Percentiles rank a stretch among this genome's conserved stretches.
Conservation (phyloP, 2,888 invertebrate species). For the Calliopum simillimum region DNA sequence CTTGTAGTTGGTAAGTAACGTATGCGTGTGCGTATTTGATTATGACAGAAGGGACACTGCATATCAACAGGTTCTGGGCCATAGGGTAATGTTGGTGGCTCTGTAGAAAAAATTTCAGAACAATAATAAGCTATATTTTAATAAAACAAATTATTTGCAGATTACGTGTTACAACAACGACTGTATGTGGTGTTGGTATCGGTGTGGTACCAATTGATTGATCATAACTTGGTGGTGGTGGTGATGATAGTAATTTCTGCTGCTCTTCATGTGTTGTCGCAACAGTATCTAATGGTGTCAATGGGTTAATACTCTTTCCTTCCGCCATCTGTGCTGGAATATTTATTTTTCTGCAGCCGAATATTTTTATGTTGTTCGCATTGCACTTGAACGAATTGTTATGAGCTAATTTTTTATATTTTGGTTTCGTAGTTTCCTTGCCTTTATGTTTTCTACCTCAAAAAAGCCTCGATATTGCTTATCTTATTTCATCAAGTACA, state of each 20-base stretch:
- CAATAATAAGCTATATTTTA: background rate
- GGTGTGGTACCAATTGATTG: slow-evolving; percentile 50
- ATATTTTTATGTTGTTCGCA: background rate
- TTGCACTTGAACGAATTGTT: background rate
- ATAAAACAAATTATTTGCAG: background rate
- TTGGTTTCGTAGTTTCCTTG: background rate
- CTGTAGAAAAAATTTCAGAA: slow-evolving; percentile 23
- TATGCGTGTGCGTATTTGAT: slow-evolving; percentile 67
- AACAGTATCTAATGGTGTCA: slow-evolving; percentile 47
- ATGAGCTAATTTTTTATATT: slow-evolving; percentile 12
- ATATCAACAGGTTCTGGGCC: slow-evolving; percentile 67
- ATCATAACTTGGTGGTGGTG: slow-evolving; percentile 53
- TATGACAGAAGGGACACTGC: slow-evolving; percentile 69
- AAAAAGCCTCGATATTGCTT: background rate
- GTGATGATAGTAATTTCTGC: slow-evolving; percentile 49
- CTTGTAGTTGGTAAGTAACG: slow-evolving; percentile 66
- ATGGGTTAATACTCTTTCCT: slow-evolving; percentile 51
- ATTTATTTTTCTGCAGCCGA: background rate
- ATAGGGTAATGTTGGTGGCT: slow-evolving; percentile 51
- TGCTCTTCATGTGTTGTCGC: slow-evolving; percentile 38
- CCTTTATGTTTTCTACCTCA: too few species aligned
- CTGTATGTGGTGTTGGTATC: slow-evolving; percentile 44
- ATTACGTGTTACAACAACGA: slow-evolving; percentile 53
- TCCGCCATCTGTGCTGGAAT: background rate
- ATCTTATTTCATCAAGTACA: background rate